Conservation (phyloP, 2,797 vertebrate species). For the Hoplostethus mediterraneus region DNA sequence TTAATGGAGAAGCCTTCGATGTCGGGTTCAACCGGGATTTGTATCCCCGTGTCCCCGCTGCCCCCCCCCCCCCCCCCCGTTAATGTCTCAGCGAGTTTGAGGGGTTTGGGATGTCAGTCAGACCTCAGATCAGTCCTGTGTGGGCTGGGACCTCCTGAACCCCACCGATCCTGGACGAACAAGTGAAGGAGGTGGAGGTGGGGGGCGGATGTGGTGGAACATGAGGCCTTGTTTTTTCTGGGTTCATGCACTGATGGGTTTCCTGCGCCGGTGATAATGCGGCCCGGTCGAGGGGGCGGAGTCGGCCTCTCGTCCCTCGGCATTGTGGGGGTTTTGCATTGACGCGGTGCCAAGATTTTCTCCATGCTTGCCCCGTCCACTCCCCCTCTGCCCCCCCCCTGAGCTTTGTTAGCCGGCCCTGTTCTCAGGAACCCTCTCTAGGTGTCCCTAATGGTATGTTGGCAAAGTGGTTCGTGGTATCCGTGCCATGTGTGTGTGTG, state of each 20-base stretch:
- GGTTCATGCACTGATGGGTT: conserved; percentile 73
- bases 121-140: conserved; percentile 56
- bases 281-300: conserved; percentile 69
- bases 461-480: conserved; percentile 67
- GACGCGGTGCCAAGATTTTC: conserved; percentile 79
- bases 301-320: conserved; percentile 72
- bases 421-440: conserved; percentile 83
- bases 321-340: conserved; percentile 76
- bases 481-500: conserved; percentile 65
- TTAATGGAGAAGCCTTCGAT: conserved; percentile 55
- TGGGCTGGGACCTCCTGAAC: conserved; percentile 68
- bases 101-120: conserved; percentile 40
- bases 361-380: conserved; percentile 61
- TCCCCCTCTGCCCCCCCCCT: conserved; percentile 65
- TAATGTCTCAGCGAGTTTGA: conserved; percentile 54
- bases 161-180: conserved; percentile 42
- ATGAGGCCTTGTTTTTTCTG: conserved; percentile 67
- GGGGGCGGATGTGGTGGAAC: conserved; percentile 56
- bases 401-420: conserved; percentile 74
- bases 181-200: conserved; percentile 23
- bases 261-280: conserved; percentile 69
- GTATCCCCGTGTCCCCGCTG: conserved; percentile 65
- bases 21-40: conserved; percentile 64
- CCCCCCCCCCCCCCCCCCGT: conserved; percentile 36
- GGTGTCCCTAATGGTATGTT: conserved; percentile 79